A percentile compares a stretch with the other conserved stretches of the same genome.
phyloP scores from a whole-genome alignment of 2,113 vertebrate genomes.

The Sinosuthora webbiana region DNA sequence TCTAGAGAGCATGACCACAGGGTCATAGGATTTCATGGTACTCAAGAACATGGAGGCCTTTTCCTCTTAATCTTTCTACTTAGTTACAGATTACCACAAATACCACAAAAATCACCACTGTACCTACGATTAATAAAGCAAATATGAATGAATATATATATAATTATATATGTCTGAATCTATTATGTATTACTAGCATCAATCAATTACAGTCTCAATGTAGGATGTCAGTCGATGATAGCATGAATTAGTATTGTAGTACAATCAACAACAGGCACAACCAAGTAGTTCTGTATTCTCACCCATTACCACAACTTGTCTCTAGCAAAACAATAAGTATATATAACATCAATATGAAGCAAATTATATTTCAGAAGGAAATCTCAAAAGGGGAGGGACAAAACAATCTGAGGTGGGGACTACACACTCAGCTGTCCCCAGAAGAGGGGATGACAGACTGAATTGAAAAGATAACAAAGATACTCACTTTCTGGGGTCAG shows the following conservation, averaged over 20 bases:
- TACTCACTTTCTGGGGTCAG: neutral
- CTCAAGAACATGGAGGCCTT: rapidly evolving
- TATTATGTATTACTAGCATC: neutral
- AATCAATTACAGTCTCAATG: neutral
- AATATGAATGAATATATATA: neutral
- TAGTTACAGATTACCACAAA: neutral
- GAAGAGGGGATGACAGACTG: neutral
- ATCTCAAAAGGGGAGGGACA: neutral
- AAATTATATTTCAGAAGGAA: neutral
- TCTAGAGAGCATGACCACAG: rapidly evolving
- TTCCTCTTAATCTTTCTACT: neutral
- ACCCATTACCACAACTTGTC: neutral
- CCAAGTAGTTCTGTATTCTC: neutral
- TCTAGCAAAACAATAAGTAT: neutral
- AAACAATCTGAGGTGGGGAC: neutral
- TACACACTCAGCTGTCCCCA: neutral
- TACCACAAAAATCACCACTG: neutral
- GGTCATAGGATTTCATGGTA: neutral
- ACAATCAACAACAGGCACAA: neutral
- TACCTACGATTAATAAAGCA: neutral
- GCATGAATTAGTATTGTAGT: neutral
- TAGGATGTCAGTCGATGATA: neutral
- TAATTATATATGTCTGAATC: neutral
- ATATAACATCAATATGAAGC: rapidly evolving
- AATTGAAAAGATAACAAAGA: neutral